These are phyloP conservation scores for Autographa pulchrina DNA, from an alignment of 2,888 invertebrate genomes.

Conservation along the genomic window DNA sequence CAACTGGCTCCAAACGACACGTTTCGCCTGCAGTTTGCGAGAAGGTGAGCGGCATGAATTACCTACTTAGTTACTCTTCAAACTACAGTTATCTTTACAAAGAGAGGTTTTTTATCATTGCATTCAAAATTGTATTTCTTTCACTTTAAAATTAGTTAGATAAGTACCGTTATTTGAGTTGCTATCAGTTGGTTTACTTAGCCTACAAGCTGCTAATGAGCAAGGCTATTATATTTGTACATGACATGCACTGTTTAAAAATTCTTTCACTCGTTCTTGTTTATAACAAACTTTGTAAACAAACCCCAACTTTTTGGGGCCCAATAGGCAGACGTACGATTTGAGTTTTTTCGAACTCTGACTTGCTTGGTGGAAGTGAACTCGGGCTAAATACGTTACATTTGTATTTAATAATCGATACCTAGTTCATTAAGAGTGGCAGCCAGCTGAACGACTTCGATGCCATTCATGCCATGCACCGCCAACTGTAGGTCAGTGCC, in stretches of 20 bases:
- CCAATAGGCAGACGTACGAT: background rate
- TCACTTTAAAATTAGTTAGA: constrained; percentile 56
- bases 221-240: constrained; percentile 26
- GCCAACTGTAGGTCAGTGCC: constrained; percentile 86
- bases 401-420: constrained; percentile 57
- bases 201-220: constrained; percentile 44
- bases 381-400: constrained; percentile 7
- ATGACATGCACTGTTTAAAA: constrained; percentile 11
- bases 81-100: constrained; percentile 75
- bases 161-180: constrained; percentile 59
- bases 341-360: background rate
- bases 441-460: constrained; percentile 70
- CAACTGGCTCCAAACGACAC: constrained; percentile 82
- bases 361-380: background rate
- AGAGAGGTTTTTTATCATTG: constrained; percentile 65
- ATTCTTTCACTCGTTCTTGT: background rate
- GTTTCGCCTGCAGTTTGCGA: constrained; percentile 83
- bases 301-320: constrained; percentile 15
- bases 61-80: constrained; percentile 77
- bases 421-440: constrained; percentile 64
- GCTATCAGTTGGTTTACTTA: constrained; percentile 53
- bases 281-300: constrained; percentile 39
- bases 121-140: constrained; percentile 67
- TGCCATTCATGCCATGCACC: constrained; percentile 82
- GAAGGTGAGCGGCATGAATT: constrained; percentile 84